These are phyloP conservation scores for Drosophila arizonae DNA, from an alignment of 1,140 invertebrate genomes.

Conservation along the genomic window DNA sequence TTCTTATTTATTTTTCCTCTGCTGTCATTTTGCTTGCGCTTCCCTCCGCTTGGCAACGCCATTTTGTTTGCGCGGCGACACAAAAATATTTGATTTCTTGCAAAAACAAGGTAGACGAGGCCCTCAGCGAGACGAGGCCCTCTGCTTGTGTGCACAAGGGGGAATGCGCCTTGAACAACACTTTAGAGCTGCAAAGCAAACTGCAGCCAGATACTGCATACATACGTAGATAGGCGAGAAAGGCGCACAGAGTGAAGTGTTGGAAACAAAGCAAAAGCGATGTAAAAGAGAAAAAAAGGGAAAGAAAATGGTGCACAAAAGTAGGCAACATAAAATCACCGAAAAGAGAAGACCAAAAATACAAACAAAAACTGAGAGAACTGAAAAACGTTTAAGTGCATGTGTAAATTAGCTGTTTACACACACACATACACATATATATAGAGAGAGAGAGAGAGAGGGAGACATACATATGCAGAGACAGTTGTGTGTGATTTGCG, in stretches of 20 bases:
- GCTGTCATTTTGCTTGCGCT: conserved; percentile 55
- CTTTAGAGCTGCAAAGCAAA: conserved; percentile 66
- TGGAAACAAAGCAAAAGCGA: conserved; percentile 57
- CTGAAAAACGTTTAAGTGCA: conserved; percentile 69
- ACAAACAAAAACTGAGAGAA: conserved; percentile 27
- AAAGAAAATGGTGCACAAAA: conserved; percentile 60
- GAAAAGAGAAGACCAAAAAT: conserved; percentile 12
- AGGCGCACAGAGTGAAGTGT: neutral
- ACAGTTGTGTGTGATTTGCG: conserved; percentile 23
- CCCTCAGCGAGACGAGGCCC: conserved; percentile 18
- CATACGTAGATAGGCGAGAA: conserved; percentile 31
- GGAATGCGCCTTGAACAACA: conserved; percentile 73
- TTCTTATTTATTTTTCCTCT: conserved; percentile 24
- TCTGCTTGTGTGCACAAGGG: conserved; percentile 1
- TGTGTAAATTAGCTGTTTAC: conserved; percentile 67
- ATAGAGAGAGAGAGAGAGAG: conserved; percentile 5
- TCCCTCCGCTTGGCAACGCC: conserved; percentile 66
- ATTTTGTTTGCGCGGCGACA: conserved; percentile 79
- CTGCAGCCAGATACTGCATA: conserved; percentile 22
- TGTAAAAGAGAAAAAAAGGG: conserved; percentile 55
- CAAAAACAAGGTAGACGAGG: conserved; percentile 67
- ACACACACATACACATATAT: conserved; percentile 14
- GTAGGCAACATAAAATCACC: conserved; percentile 59
- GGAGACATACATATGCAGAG: conserved; percentile 12
- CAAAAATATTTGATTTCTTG: conserved; percentile 81